These are phyloP conservation scores for Polyergus mexicanus DNA, from an alignment of 1,140 invertebrate genomes.

Conservation along the genomic window DNA sequence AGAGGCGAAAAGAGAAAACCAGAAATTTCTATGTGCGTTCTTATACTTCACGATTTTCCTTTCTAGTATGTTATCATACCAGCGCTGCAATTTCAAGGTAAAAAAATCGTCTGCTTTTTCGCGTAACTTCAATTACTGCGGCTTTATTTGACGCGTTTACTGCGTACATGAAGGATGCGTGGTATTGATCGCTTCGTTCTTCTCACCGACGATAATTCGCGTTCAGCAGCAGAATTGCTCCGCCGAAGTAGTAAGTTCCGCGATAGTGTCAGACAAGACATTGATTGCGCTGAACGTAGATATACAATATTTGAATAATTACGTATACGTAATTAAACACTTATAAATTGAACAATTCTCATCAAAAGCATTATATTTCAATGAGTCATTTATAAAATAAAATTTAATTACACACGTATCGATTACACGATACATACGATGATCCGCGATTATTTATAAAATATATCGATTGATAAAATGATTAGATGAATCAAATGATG, in stretches of 20 bases:
- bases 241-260: neutral
- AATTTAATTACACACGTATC: neutral
- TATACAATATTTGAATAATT: neutral
- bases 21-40: neutral
- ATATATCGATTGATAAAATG: neutral
- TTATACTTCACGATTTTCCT: slow-evolving; percentile 10
- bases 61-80: neutral
- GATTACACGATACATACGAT: neutral
- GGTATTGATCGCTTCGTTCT: slow-evolving; percentile 24
- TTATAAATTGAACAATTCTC: neutral
- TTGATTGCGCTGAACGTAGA: slow-evolving; percentile 3
- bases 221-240: neutral
- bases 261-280: neutral
- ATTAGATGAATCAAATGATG: neutral
- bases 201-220: neutral
- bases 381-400: neutral
- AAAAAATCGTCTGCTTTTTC: slow-evolving; percentile 2
- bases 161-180: neutral
- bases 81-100: neutral
- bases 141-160: neutral
- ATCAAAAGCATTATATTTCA: neutral
- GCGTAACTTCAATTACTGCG: slow-evolving; percentile 23
- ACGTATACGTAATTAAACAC: too few relatives aligned
- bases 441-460: slow-evolving; percentile 2
- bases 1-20: neutral